Percentiles rank a stretch among this genome's conserved stretches.
Evolutionary conservation across 2,113 vertebrate genomes (phyloP).

Genomic region (Plecturocebus donacophilus): DNA sequence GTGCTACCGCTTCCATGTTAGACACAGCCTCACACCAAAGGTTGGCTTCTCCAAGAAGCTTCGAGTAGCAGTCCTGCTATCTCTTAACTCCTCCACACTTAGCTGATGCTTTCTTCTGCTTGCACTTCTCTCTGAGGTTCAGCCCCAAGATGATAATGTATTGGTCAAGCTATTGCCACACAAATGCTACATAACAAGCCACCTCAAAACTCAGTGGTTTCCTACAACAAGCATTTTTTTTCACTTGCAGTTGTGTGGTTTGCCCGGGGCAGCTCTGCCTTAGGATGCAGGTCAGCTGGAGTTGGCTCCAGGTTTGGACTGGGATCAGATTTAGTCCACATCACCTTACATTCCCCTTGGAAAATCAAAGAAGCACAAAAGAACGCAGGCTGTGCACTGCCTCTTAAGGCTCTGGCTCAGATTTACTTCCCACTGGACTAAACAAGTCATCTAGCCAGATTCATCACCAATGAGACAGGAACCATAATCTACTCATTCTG

Average conservation of each 20-base stretch:
- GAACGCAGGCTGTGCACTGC: not conserved
- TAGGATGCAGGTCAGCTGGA: not conserved
- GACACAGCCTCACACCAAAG: not conserved
- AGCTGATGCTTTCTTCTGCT: not conserved
- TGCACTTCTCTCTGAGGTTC: not conserved
- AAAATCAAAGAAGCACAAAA: not conserved
- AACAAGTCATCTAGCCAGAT: too few species aligned
- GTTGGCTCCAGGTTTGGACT: not conserved
- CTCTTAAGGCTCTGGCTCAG: not conserved
- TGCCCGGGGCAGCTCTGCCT: not conserved
- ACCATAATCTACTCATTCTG: not conserved
- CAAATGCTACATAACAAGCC: not conserved
- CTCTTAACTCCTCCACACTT: not conserved
- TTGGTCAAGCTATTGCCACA: not conserved
- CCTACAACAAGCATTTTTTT: not conserved
- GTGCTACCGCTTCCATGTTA: not conserved
- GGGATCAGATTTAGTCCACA: not conserved
- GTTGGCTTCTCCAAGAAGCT: not conserved
- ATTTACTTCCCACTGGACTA: not conserved
- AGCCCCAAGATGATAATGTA: not conserved
- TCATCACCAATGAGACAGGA: not conserved
- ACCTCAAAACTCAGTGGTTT: not conserved
- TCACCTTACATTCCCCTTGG: not conserved
- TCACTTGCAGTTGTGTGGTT: not conserved
- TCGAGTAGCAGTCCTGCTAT: too few species aligned